Evolutionary conservation across 2,888 invertebrate genomes (phyloP), one percentile per base, ranked within the genome.

Genomic region (Drosophila hamatofila): DNA sequence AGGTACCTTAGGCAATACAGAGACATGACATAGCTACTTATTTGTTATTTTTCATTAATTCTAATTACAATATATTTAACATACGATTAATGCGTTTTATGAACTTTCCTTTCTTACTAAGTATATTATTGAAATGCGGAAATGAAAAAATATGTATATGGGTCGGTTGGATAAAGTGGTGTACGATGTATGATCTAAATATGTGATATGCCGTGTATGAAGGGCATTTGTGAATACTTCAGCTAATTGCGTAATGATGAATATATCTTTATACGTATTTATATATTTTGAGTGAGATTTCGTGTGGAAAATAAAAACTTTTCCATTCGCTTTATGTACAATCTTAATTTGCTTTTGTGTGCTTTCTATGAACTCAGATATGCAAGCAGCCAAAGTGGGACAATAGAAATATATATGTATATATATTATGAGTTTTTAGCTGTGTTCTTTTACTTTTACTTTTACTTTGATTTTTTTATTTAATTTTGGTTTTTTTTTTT

Each of bases 1-100:
- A 88, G 89, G 88, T 86, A 86, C 90, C 85, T 89, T 89, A 86
- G 89, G 89, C 60, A 88, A 72, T 88, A 89, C 80, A 83, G 81
- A 83, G 89, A 89, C 78, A 71, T 80, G 75, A 81, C 74, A 85
- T 80, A 80, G 63, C 78, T 82, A 77, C 72, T 72, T 87, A 82
- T 46, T 44, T 39, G 56, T 51, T 78, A 77, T 49, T 46, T 49
- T 42, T 42, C 16, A 16, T 78, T 62, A 72, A 69, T 60, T 44
- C 78, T 77, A 77, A 68, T 77, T 76, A 72, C 62, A 65, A 64
- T 69, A 55, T 72, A 48, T 63, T 39, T 52, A 74, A 56, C 63
- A 63, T 70, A 64, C 54, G 33, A 42, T 54, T 52, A 35, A 57
- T 59, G 57, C 59, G 35, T 27, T 46, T 39, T 39, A 51, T 55